These are phyloP conservation scores for Aurelia coerulea DNA, from an alignment of 30 jellyfish, hydroid and myxozoan genomes.

Conservation along the genomic window DNA sequence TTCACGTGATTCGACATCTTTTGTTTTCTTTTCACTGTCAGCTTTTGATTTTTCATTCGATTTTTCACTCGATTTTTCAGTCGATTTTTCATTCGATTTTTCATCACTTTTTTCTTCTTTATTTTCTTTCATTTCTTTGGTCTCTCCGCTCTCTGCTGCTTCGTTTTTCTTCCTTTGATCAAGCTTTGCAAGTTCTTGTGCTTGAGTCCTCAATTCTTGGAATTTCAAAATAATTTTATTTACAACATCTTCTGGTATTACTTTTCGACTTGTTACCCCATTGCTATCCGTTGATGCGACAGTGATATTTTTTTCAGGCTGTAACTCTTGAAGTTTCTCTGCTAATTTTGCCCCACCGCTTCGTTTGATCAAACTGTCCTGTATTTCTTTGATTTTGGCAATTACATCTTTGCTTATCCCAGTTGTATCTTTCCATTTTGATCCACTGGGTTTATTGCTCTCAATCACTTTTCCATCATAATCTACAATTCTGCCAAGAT, in stretches of 20 bases:
- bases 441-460: constrained; percentile 22
- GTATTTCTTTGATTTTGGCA: constrained; percentile 89
- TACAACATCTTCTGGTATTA: constrained; percentile 99
- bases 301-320: constrained; percentile 67
- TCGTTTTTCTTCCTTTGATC: constrained; percentile 24
- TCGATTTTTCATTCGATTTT: too few species aligned
- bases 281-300: constrained; percentile 32
- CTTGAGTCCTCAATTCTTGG: constrained; percentile 91
- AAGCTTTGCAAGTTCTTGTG: constrained; percentile 53
- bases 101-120: neutral
- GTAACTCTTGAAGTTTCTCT: constrained; percentile 73
- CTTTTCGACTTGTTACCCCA: constrained; percentile 72
- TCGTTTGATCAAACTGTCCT: constrained; percentile 86
- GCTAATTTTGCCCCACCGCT: constrained; percentile 78
- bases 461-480: constrained; percentile 74
- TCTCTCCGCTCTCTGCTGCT: neutral
- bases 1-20: neutral
- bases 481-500: constrained; percentile 88
- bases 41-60: neutral
- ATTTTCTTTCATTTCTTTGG: neutral
- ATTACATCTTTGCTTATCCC: constrained; percentile 87
- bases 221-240: constrained; percentile 89
- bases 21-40: neutral
- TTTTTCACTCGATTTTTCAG: constrained; percentile 9
- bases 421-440: constrained; percentile 65